Base-by-base conservation (phyloP, 2,113 vertebrate species). In the Gallinago undulata region DNA sequence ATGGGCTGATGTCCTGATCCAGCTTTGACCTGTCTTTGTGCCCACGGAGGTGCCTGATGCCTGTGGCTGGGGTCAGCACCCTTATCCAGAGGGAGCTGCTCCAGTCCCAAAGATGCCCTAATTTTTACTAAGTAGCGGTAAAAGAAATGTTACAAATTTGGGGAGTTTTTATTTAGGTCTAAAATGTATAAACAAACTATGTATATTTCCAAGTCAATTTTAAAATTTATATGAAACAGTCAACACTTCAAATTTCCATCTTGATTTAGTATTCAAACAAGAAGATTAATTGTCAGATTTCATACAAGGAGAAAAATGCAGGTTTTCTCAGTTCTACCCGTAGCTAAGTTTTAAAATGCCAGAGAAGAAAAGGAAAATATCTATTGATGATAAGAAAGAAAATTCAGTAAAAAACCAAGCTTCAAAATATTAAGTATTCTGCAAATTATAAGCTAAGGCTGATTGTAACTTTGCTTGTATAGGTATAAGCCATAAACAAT, bases 1-100 rank as follows among this genome's bases (percentile, higher is more conserved):
- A 41, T 14, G 7, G 16, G 8, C 9, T 82, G 23, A 21, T 66
- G 10, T 39, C 6, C 9, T 56, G n/a, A 73, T 8, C 4, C 8
- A 67, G 6, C 23, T 30, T 31, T 55, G 31, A 6, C 4, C 37
- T 0, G 0, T 30, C 62, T 4, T 8, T 60, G 14, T 43, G 8
- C 8, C 11, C 7, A 7, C 4, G 30, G 27, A 55, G 9, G 1
- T 43, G 16, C 17, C 59, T 41, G 59, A 22, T 73, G 21, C 5
- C 28, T 30, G 16, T 45, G 28, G 14, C 7, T 57, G 21, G 22
- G 4, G 5, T 41, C 16, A 43, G 35, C 28, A 50, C 2, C 4
- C 16, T 6, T 0, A 10, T 50, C 25, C 4, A 4, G 17, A 66
- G 23, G 21, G 10, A 55, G 13, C 10, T 39, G 11, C 37, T 69